A percentile compares a stretch with the other conserved stretches of the same genome.
phyloP scores from a whole-genome alignment of 2,888 invertebrate genomes.

The Cinara cedri region DNA sequence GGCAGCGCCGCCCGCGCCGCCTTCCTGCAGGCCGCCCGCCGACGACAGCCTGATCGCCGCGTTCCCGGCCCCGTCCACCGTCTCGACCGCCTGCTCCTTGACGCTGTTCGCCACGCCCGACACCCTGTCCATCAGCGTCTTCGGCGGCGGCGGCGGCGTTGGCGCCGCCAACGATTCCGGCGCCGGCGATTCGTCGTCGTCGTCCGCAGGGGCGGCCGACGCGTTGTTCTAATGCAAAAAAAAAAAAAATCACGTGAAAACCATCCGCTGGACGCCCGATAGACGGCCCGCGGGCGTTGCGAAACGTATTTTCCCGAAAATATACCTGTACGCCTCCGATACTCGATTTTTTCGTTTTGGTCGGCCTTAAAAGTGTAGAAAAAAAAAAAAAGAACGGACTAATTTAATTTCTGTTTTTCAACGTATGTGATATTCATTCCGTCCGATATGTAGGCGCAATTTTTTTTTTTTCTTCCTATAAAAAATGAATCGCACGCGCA shows the following conservation, averaged over 20 bases:
- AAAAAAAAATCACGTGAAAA: conserved; percentile 15
- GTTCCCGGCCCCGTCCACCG: conserved; percentile 4
- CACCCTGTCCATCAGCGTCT: conserved; percentile 5
- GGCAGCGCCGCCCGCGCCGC: neutral
- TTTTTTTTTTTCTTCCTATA: no score
- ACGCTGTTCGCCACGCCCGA: conserved; percentile 19
- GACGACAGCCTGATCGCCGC: neutral
- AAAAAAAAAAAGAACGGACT: no score
- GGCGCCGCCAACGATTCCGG: neutral
- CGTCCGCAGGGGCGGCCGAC: neutral
- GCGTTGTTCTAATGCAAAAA: conserved; percentile 21
- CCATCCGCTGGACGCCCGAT: neutral
- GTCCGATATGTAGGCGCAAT: no score
- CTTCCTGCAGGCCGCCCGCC: neutral
- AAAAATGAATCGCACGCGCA: no score
- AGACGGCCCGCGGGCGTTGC: no score
- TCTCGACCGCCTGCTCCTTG: conserved; percentile 28
- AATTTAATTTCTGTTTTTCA: no score
- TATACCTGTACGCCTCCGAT: no score
- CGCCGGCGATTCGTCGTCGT: neutral
- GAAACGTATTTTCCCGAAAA: no score
- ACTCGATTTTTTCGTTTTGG: no score
- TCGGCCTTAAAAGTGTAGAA: no score
- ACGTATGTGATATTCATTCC: no score
- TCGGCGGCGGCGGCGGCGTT: neutral